These are phyloP conservation scores for Chrosomus eos DNA, from an alignment of 2,797 vertebrate genomes.

Conservation along the genomic window DNA sequence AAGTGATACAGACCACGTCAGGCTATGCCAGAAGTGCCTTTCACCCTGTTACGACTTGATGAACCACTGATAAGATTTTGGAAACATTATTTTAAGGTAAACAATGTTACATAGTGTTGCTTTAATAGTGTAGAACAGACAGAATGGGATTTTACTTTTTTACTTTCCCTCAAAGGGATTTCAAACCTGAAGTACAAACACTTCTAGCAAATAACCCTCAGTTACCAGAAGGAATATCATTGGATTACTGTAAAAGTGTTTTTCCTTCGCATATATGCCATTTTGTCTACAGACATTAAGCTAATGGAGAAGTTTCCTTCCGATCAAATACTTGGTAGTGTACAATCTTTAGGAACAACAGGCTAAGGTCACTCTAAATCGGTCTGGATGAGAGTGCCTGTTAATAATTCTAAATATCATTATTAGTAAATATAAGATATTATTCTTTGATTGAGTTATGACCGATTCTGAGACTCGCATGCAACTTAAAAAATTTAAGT, in stretches of 20 bases:
- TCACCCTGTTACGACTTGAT: too few relatives aligned
- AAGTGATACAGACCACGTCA: too few relatives aligned
- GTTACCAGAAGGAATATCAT: background rate
- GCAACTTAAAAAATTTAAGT: background rate
- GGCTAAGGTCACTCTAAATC: background rate
- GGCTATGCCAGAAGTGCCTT: too few relatives aligned
- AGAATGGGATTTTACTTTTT: background rate
- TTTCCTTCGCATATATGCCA: background rate
- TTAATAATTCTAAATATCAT: too few relatives aligned
- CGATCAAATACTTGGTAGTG: background rate
- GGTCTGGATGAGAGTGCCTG: background rate
- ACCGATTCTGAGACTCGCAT: background rate
- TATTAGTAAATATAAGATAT: background rate
- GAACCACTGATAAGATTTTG: too few relatives aligned
- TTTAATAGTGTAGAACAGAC: background rate
- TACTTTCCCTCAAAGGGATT: background rate
- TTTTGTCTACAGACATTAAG: background rate
- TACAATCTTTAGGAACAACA: background rate
- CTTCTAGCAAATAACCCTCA: background rate
- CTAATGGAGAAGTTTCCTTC: background rate
- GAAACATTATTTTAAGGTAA: too few relatives aligned
- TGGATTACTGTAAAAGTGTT: slow-evolving; percentile 11
- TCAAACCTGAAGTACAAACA: background rate
- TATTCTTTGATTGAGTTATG: background rate
- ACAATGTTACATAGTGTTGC: too few relatives aligned